Base-by-base conservation (phyloP, 1,140 invertebrate species). In the Camponotus vicinus region DNA sequence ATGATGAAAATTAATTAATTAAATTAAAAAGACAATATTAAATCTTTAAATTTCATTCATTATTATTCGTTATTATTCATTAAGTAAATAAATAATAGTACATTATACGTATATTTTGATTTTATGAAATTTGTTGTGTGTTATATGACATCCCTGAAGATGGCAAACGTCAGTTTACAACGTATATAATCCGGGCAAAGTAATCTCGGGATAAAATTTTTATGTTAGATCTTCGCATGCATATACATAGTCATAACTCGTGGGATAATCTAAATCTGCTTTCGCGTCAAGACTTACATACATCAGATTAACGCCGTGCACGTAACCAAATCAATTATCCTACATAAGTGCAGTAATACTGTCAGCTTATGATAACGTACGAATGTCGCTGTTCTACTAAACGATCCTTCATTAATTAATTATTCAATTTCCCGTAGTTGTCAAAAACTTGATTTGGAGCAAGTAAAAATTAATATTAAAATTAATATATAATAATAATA, bases 321-420 rank as follows among this genome's bases (percentile, higher is more conserved):
- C 64, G 52, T 71, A 70, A 86, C 59, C 86, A 78, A 88, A 86
- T 91, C 85, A 86, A 89, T 90, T 87, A 82, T 76, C 45, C 64
- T 71, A 66, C 66, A 55, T 76, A 75, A 71, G 42, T 59, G 67
- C 49, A 63, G 64, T 90, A 90, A 89, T 52, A 52, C 70, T 83
- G 76, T 79, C 64, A 40, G 80, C 71, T 86, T 59, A 80, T 37
- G 49, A 79, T 77, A 79, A 89, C 18, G 34, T 64, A 57, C 40
- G 34, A 71, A 52, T 70, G 37, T 63, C 49, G 13, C 18, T 64
- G 69, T 64, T 70, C 69, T 64, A 40, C 42, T 7, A 61, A 86
- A 63, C 63, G 34, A 13, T 42, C 11, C 85, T 84, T 88, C 66
- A 82, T 49, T 52, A 55, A 59, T 21, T 52, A 55, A 21, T 15